Conservation (phyloP, 2,113 vertebrate species). For the Ptilonorhynchus violaceus region DNA sequence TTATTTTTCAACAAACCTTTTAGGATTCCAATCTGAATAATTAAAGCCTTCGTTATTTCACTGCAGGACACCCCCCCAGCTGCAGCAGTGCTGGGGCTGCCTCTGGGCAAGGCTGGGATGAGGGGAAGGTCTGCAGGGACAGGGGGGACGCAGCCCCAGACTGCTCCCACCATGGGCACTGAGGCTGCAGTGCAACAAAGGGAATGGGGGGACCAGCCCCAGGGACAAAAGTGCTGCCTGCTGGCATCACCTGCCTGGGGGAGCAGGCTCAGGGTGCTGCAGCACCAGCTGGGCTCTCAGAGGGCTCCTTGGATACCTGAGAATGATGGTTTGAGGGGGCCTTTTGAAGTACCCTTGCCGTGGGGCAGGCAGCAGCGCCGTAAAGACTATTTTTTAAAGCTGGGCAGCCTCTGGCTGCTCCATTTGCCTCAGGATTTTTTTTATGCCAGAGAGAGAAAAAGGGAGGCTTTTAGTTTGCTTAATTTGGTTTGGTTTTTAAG, state of each 20-base stretch:
- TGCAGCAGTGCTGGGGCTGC: background rate
- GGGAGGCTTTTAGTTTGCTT: background rate
- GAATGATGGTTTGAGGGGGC: background rate
- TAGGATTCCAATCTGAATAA: background rate
- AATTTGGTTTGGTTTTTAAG: background rate
- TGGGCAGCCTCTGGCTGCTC: background rate
- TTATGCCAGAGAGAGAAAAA: background rate
- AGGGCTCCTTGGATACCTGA: accelerated
- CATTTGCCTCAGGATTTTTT: background rate
- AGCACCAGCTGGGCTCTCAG: background rate
- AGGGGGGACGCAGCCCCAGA: background rate
- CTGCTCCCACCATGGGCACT: background rate
- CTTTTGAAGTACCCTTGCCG: background rate
- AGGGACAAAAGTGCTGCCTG: background rate
- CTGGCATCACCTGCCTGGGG: background rate
- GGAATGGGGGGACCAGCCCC: background rate
- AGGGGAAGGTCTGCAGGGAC: background rate
- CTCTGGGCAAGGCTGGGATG: background rate
- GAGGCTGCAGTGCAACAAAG: background rate
- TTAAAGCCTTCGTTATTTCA: background rate
- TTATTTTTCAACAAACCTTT: background rate
- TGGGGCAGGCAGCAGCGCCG: background rate
- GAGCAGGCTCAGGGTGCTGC: accelerated
- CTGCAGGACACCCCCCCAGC: background rate
- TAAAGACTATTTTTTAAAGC: no score